Conservation (phyloP, 2,797 vertebrate genomes). For the Acropternis orthonyx region DNA sequence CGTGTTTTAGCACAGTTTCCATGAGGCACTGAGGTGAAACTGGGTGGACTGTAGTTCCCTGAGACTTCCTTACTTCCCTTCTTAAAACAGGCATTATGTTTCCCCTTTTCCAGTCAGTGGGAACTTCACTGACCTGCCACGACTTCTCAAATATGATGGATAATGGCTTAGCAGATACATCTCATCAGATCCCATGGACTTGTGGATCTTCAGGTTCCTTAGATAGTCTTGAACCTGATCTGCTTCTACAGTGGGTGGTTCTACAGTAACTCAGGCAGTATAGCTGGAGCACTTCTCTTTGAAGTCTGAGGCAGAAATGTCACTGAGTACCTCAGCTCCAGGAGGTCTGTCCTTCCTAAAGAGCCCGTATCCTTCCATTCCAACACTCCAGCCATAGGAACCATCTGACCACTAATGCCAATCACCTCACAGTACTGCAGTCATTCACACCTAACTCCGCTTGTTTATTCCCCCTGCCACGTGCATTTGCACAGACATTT, state of each 20-base stretch:
- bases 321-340: not conserved
- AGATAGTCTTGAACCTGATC: not conserved
- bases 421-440: not conserved
- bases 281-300: not conserved
- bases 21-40: not conserved
- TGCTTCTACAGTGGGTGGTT: not conserved
- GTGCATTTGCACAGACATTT: not conserved
- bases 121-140: not conserved
- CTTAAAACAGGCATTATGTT: not conserved
- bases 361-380: not conserved
- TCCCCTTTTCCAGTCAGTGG: not conserved
- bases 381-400: not conserved
- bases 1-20: not conserved
- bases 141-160: accelerated
- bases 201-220: not conserved
- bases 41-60: not conserved
- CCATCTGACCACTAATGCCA: not conserved
- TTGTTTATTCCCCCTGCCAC: not conserved
- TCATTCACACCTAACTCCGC: not conserved
- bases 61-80: not conserved
- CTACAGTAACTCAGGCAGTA: not conserved
- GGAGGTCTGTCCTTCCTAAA: not conserved
- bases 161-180: not conserved
- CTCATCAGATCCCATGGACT: not conserved
- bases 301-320: not conserved